Conservation (phyloP, 1,140 invertebrate genomes). For the Hylaeus volcanicus region DNA sequence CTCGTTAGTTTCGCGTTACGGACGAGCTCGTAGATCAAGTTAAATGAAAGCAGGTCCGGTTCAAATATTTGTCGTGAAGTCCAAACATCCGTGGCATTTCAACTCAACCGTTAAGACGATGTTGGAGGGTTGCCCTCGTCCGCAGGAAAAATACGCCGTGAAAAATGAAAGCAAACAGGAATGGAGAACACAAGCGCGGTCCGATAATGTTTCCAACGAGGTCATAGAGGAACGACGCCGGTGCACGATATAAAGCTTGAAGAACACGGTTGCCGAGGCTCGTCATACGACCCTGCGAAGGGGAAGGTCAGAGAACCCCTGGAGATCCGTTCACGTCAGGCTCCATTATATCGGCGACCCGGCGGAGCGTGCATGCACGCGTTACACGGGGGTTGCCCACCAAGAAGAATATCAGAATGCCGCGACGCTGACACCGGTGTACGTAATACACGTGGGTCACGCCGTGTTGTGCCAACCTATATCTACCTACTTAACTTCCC, state of each 20-base stretch:
- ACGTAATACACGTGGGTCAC: slow-evolving; percentile 59
- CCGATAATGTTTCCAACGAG: slow-evolving; percentile 43
- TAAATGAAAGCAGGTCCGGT: slow-evolving; percentile 32
- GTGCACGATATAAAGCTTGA: slow-evolving; percentile 21
- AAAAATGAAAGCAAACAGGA: slow-evolving; percentile 17
- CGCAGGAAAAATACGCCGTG: neutral
- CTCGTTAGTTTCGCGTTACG: slow-evolving; percentile 25
- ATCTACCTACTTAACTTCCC: slow-evolving; percentile 26
- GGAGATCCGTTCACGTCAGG: slow-evolving; percentile 57
- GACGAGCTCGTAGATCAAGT: neutral
- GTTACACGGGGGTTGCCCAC: slow-evolving; percentile 56
- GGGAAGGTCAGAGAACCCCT: slow-evolving; percentile 68
- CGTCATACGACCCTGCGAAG: slow-evolving; percentile 54
- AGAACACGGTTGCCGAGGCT: slow-evolving; percentile 40
- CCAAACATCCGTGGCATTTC: neutral
- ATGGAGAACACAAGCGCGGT: neutral
- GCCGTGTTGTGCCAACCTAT: slow-evolving; percentile 28
- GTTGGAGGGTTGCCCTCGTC: neutral
- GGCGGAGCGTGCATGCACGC: slow-evolving; percentile 51
- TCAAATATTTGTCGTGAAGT: slow-evolving; percentile 39
- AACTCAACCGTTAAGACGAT: neutral
- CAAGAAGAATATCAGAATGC: slow-evolving; percentile 55
- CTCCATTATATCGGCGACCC: slow-evolving; percentile 63
- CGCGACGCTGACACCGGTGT: slow-evolving; percentile 33
- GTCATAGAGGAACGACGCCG: slow-evolving; percentile 22